phyloP scores from a whole-genome alignment of 1,140 invertebrate species.

The Coelopa frigida region DNA sequence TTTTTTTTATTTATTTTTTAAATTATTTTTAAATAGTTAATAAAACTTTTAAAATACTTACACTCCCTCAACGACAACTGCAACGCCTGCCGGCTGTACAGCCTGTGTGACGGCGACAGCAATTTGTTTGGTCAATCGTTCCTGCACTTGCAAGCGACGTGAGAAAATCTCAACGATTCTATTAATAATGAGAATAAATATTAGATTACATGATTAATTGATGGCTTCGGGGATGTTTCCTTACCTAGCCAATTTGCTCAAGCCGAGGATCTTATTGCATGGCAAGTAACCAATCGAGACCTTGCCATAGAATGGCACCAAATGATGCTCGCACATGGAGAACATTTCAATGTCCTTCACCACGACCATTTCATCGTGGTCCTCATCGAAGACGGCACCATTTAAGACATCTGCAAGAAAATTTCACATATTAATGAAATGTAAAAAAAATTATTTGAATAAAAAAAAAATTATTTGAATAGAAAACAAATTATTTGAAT shows the following conservation, averaged over 20 bases:
- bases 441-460: neutral
- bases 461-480: too few relatives aligned
- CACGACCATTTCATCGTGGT: constrained; percentile 99
- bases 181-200: constrained; percentile 49
- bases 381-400: constrained; percentile 97
- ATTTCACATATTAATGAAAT: too few relatives aligned
- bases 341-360: constrained; percentile 99
- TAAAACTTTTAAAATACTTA: too few relatives aligned
- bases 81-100: constrained; percentile 91
- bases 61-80: constrained; percentile 99
- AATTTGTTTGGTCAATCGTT: constrained; percentile 96
- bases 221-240: constrained; percentile 53
- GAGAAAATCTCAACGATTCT: constrained; percentile 97
- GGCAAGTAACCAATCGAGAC: constrained; percentile 98
- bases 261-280: constrained; percentile 92
- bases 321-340: constrained; percentile 98
- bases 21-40: too few relatives aligned
- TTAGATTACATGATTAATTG: neutral
- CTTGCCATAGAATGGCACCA: constrained; percentile 98
- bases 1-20: too few relatives aligned
- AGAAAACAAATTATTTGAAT: too few relatives aligned
- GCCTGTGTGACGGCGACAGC: constrained; percentile 94
- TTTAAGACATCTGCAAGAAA: constrained; percentile 87
- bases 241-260: constrained; percentile 92
- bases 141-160: constrained; percentile 93